Conservation (phyloP, 2,113 vertebrate genomes). For the Petaurus breviceps region DNA sequence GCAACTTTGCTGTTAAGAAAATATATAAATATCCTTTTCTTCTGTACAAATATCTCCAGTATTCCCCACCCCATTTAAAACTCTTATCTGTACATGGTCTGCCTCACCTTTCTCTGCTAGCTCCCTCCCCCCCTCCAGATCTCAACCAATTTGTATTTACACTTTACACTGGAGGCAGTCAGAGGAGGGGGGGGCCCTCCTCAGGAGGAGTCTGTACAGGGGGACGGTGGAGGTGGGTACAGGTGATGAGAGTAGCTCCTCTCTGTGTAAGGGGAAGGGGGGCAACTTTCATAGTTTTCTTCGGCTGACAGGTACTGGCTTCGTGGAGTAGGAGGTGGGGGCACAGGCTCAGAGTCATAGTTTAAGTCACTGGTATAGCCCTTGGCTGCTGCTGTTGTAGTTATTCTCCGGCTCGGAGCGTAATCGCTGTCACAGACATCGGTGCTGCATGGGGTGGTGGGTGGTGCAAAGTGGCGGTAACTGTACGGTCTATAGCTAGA, state of each 20-base stretch:
- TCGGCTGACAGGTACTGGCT: conserved; percentile 98
- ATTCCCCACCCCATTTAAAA: conserved; percentile 79
- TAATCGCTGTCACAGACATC: conserved; percentile 98
- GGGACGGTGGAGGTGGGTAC: conserved; percentile 95
- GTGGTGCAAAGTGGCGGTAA: conserved; percentile 96
- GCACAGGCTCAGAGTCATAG: conserved; percentile 98
- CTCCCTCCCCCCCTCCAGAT: conserved; percentile 87
- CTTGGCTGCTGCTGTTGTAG: conserved; percentile 82
- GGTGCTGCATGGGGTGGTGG: conserved; percentile 98
- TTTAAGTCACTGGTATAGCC: conserved; percentile 97
- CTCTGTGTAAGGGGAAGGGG: conserved; percentile 96
- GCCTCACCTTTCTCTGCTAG: conserved; percentile 68
- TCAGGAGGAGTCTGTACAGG: conserved; percentile 99
- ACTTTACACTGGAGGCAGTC: conserved; percentile 76
- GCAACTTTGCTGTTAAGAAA: conserved; percentile 96
- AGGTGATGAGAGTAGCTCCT: conserved; percentile 98
- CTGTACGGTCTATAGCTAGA: conserved; percentile 94
- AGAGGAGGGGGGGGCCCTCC: conserved; percentile 78
- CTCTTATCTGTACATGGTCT: conserved; percentile 85
- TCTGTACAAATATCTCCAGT: conserved; percentile 94
- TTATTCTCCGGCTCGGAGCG: conserved; percentile 90
- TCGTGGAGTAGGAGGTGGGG: conserved; percentile 94
- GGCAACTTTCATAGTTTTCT: conserved; percentile 99
- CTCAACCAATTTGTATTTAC: conserved; percentile 90
- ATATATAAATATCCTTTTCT: conserved; percentile 99